These are phyloP conservation scores for Bellardia bayeri DNA, from an alignment of 2,888 invertebrate genomes.

Conservation along the genomic window DNA sequence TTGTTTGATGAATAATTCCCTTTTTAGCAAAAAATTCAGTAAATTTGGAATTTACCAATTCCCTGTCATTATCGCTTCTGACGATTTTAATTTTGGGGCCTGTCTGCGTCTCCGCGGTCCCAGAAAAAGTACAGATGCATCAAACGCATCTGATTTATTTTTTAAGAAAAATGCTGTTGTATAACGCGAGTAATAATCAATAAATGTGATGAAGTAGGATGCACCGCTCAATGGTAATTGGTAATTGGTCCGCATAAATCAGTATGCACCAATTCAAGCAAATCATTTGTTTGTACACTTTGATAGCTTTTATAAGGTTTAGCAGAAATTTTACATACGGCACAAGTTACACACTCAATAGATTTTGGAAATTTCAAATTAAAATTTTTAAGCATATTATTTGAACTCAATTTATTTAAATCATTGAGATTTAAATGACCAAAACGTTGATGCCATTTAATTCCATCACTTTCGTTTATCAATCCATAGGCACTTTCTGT, in stretches of 20 bases:
- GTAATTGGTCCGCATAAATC: constrained; percentile 42
- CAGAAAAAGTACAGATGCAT: constrained; percentile 36
- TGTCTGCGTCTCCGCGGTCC: constrained; percentile 41
- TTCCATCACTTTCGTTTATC: constrained; percentile 9
- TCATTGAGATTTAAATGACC: constrained; percentile 12
- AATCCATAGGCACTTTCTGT: constrained; percentile 17
- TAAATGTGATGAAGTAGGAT: constrained; percentile 42
- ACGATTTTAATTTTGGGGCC: too few relatives aligned
- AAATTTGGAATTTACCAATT: constrained; percentile 45
- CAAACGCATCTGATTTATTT: constrained; percentile 47
- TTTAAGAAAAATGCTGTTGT: constrained; percentile 22
- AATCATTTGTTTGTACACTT: background rate
- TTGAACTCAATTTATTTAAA: constrained; percentile 27
- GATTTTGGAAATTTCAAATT: constrained; percentile 1
- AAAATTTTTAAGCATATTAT: constrained; percentile 34
- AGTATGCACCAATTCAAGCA: constrained; percentile 40
- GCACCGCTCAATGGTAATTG: constrained; percentile 6
- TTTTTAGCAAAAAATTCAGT: constrained; percentile 11
- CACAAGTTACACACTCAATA: constrained; percentile 55
- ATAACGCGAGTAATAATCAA: constrained; percentile 40
- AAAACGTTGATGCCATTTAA: constrained; percentile 41
- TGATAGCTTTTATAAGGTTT: constrained; percentile 43
- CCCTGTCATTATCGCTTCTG: too few relatives aligned
- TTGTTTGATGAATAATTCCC: constrained; percentile 42
- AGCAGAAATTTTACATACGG: constrained; percentile 44